Evolutionary conservation across 1,140 invertebrate species (phyloP).

Genomic region (Mamestra configurata): DNA sequence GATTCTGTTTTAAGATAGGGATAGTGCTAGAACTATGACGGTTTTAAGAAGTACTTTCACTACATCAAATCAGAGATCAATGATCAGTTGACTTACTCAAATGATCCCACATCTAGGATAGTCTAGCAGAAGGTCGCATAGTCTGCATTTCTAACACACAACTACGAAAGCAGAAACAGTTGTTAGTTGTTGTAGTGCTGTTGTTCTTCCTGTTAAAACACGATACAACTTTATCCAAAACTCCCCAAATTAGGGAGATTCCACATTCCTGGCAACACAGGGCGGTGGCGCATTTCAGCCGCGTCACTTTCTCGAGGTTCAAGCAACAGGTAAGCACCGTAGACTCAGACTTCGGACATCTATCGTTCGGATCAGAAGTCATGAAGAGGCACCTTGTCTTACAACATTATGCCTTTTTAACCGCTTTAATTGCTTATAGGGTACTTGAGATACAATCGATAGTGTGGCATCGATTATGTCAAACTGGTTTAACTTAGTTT

Average conservation of each 20-base stretch:
- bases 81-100: too few species aligned
- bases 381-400: not conserved
- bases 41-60: too few species aligned
- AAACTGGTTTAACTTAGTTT: slow-evolving; percentile 11
- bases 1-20: too few species aligned
- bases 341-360: slow-evolving; percentile 43
- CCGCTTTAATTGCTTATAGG: slow-evolving; percentile 35
- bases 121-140: too few species aligned
- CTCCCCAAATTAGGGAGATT: not conserved
- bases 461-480: slow-evolving; percentile 10
- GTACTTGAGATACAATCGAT: slow-evolving; percentile 6
- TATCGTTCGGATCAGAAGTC: not conserved
- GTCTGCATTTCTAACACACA: too few species aligned
- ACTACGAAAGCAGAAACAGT: too few species aligned
- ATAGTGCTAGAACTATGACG: too few species aligned
- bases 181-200: too few species aligned
- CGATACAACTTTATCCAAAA: not conserved
- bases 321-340: slow-evolving; percentile 79
- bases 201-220: too few species aligned
- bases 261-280: slow-evolving; percentile 58
- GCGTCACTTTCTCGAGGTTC: slow-evolving; percentile 76
- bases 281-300: slow-evolving; percentile 76
- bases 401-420: slow-evolving; percentile 37
- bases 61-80: too few species aligned
- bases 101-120: too few species aligned